phyloP scores from a whole-genome alignment of 1,140 invertebrate species.

The Babylonia areolata region DNA sequence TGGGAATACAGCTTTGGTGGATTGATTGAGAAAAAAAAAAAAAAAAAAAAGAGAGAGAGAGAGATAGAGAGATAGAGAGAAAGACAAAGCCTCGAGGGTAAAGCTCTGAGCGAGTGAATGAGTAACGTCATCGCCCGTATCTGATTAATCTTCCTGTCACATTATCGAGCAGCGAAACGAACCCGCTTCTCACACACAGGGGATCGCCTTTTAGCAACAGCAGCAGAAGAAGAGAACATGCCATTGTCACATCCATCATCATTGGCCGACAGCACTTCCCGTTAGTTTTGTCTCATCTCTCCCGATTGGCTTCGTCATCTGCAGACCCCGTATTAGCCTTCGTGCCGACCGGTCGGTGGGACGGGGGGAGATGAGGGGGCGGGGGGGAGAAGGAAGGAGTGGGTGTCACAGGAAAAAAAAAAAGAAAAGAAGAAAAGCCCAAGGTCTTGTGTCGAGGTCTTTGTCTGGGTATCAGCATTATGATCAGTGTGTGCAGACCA shows the following conservation, averaged over 20 bases:
- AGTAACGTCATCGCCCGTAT: background rate
- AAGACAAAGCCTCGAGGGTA: background rate
- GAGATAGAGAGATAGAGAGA: background rate
- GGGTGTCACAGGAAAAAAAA: no score
- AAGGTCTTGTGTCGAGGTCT: no score
- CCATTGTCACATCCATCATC: slow-evolving; percentile 7
- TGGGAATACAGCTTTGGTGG: no score
- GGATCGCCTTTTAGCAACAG: background rate
- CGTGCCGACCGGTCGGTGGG: background rate
- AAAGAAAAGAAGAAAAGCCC: no score
- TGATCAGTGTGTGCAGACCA: no score
- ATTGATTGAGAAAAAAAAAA: background rate
- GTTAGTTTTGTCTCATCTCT: background rate
- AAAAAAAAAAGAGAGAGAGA: background rate
- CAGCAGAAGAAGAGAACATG: background rate
- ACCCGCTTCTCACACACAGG: background rate
- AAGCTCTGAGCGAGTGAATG: no score
- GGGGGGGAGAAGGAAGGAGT: background rate
- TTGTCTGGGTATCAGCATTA: no score
- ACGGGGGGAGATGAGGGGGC: background rate
- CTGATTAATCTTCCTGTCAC: background rate
- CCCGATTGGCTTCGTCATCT: background rate
- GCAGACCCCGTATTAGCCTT: background rate
- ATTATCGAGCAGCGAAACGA: background rate
- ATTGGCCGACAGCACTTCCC: background rate